Percentiles rank a stretch among this genome's conserved stretches.
Conservation (phyloP, 2,797 vertebrate species). For the Todus mexicanus region DNA sequence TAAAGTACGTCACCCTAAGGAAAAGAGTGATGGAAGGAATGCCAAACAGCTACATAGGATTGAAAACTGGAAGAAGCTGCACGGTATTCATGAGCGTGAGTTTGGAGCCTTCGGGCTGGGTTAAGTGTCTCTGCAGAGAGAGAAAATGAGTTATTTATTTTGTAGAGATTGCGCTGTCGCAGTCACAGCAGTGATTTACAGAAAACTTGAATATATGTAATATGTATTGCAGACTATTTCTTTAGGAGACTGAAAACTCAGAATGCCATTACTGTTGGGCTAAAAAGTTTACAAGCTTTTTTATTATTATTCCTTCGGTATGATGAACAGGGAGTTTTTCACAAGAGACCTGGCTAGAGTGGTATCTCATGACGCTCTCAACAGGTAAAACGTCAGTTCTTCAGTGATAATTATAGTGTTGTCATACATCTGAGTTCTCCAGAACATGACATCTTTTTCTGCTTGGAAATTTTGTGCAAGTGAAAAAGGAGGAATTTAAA, state of each 20-base stretch:
- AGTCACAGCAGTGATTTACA: not conserved
- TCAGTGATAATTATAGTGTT: not conserved
- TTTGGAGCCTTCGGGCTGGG: not conserved
- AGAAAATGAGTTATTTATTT: constrained; percentile 21
- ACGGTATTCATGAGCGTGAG: not conserved
- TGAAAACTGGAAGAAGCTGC: not conserved
- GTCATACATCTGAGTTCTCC: not conserved
- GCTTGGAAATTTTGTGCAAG: not conserved
- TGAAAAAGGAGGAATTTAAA: not conserved
- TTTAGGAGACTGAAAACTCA: not conserved
- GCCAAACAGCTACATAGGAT: not conserved
- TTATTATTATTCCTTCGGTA: not conserved
- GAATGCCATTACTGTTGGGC: not conserved
- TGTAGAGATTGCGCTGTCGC: not conserved
- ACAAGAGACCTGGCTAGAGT: not conserved
- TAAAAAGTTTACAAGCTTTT: not conserved
- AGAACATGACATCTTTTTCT: not conserved
- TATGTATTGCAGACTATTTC: not conserved
- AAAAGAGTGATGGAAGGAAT: not conserved
- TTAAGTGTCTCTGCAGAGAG: not conserved
- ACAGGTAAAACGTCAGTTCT: not conserved
- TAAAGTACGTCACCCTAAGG: not conserved
- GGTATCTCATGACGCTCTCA: not conserved
- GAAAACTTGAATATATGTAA: not conserved
- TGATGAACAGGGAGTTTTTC: not conserved